A percentile compares a stretch with the other conserved stretches of the same genome.
Conservation (phyloP, 2,113 vertebrate species). For the Kobus ellipsiprymnus region DNA sequence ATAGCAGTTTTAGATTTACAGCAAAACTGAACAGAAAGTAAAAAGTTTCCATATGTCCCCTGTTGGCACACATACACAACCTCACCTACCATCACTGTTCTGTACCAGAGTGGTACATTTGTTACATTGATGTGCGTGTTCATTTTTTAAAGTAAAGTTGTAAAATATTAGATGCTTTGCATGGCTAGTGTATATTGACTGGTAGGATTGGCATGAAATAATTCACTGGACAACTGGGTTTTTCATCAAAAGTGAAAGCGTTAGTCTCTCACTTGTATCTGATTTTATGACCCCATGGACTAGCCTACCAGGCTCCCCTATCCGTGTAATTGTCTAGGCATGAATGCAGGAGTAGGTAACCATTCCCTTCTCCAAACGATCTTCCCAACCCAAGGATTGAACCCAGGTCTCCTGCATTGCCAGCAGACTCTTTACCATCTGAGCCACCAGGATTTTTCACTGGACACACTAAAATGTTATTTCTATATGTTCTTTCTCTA, state of each 20-base stretch:
- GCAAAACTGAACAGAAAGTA: neutral
- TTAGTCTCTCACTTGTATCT: neutral
- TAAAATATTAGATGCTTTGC: neutral
- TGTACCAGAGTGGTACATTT: neutral
- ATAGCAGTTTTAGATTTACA: neutral
- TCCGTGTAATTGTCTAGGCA: neutral
- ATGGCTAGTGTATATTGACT: neutral
- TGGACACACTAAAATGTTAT: neutral
- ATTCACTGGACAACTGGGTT: neutral
- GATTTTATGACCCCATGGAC: neutral
- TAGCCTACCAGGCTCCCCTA: neutral
- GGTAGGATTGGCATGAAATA: neutral
- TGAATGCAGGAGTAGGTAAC: neutral
- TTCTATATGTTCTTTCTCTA: neutral
- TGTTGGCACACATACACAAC: rapidly evolving
- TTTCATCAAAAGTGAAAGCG: neutral
- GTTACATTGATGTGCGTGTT: rapidly evolving
- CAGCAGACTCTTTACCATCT: neutral
- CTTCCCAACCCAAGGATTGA: neutral
- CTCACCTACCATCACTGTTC: rapidly evolving
- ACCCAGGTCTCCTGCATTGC: neutral
- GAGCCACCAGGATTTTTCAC: neutral
- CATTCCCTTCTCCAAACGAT: neutral
- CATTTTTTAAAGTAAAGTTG: neutral
- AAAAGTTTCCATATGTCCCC: neutral